Conservation (phyloP, 1,140 invertebrate species). For the Psix sp. region DNA sequence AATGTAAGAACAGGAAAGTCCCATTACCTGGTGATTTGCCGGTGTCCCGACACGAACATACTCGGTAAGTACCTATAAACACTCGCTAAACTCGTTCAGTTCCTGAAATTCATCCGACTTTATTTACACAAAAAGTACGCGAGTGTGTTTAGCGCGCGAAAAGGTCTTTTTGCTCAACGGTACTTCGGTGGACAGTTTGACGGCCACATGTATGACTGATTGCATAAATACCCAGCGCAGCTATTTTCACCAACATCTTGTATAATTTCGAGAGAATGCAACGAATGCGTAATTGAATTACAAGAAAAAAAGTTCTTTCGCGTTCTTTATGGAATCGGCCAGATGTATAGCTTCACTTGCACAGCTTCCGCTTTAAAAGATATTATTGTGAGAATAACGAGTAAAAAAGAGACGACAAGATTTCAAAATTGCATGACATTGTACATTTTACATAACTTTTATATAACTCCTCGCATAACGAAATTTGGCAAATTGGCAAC, state of each 20-base stretch:
- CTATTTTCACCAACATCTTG: constrained; percentile 6
- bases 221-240: constrained; percentile 34
- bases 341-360: too few species aligned
- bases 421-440: too few species aligned
- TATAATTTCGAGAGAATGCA: constrained; percentile 31
- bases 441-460: too few species aligned
- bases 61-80: constrained; percentile 81
- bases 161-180: constrained; percentile 34
- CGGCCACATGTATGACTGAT: constrained; percentile 19
- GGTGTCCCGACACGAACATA: constrained; percentile 89
- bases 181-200: constrained; percentile 50
- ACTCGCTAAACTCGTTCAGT: constrained; percentile 56
- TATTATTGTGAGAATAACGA: too few species aligned
- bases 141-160: constrained; percentile 36
- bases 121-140: constrained; percentile 47
- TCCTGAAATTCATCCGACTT: constrained; percentile 57
- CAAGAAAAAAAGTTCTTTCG: background rate
- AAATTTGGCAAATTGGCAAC: too few species aligned
- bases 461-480: too few species aligned
- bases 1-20: constrained; percentile 95
- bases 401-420: too few species aligned
- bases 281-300: constrained; percentile 38
- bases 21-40: constrained; percentile 94
- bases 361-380: too few species aligned
- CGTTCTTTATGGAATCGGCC: background rate